phyloP scores from a whole-genome alignment of 2,113 vertebrate species.

The Pavo muticus region DNA sequence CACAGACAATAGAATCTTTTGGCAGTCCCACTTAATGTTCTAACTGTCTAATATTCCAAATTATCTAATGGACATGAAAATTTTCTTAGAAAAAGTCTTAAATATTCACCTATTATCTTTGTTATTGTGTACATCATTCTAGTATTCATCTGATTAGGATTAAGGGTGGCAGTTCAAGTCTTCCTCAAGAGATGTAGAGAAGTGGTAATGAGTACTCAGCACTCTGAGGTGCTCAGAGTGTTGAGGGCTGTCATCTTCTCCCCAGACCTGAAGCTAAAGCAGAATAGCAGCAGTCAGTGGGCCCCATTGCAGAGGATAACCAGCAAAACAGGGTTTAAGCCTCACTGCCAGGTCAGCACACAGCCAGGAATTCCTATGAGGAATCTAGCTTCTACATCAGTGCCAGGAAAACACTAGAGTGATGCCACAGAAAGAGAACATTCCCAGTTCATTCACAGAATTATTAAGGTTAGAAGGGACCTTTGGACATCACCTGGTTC shows the following conservation, averaged over 20 bases:
- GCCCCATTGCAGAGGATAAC: fast-evolving
- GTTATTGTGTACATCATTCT: fast-evolving
- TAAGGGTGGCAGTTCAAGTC: background rate
- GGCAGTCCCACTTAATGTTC: background rate
- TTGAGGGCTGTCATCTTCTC: background rate
- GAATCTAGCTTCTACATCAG: background rate
- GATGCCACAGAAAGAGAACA: background rate
- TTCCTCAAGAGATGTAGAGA: background rate
- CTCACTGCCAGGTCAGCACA: background rate
- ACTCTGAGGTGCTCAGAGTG: background rate
- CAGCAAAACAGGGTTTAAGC: background rate
- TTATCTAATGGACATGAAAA: background rate
- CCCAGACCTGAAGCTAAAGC: background rate
- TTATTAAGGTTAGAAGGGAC: background rate
- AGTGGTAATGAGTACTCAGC: background rate
- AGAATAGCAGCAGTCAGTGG: background rate
- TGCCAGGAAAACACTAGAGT: background rate
- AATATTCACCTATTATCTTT: background rate
- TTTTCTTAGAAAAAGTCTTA: background rate
- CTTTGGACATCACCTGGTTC: background rate
- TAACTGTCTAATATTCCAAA: background rate
- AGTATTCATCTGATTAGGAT: background rate
- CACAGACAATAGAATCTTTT: background rate
- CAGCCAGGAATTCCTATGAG: background rate
- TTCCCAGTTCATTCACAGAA: background rate